Percentiles rank a stretch among this genome's conserved stretches.
These are phyloP conservation scores for Anas bahamensis DNA, from an alignment of 2,797 vertebrate genomes.

Conservation along the genomic window DNA sequence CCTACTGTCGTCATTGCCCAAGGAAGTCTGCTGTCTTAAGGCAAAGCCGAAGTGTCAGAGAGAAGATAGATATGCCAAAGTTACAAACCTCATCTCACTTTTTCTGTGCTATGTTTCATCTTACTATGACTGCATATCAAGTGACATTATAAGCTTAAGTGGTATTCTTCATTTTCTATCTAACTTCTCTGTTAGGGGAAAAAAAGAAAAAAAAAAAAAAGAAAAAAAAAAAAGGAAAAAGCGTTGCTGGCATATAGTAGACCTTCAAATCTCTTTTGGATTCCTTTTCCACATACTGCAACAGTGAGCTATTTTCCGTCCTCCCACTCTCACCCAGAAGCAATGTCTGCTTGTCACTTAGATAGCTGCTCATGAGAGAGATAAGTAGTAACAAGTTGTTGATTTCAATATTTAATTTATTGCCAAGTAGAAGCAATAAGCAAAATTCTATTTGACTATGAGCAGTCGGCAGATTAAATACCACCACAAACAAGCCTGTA, in stretches of 20 bases:
- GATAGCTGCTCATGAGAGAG: slow-evolving; percentile 1
- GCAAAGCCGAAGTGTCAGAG: not conserved
- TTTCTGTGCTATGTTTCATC: not conserved
- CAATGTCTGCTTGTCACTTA: slow-evolving; percentile 51
- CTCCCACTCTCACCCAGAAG: slow-evolving; percentile 51
- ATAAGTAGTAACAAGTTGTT: slow-evolving; percentile 51
- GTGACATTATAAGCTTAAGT: not conserved
- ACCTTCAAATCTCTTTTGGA: slow-evolving; percentile 28
- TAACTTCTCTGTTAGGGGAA: not conserved
- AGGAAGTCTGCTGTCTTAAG: not conserved
- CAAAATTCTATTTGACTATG: slow-evolving; percentile 21
- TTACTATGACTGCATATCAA: not conserved
- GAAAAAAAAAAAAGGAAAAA: not conserved
- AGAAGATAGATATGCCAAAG: not conserved
- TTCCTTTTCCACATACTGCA: slow-evolving; percentile 29
- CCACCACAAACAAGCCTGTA: slow-evolving; percentile 19
- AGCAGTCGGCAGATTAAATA: slow-evolving; percentile 11
- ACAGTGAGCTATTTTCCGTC: slow-evolving; percentile 48
- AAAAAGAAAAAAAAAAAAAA: not conserved
- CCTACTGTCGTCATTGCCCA: not conserved
- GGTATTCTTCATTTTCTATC: not conserved
- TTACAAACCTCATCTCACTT: not conserved
- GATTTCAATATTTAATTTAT: slow-evolving; percentile 67
- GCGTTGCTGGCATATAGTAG: slow-evolving; percentile 2
- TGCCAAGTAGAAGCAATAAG: slow-evolving; percentile 32